A percentile compares a stretch with the other conserved stretches of the same genome.
Evolutionary conservation across 2,113 vertebrate genomes (phyloP).

Genomic region (Delphinus delphis): DNA sequence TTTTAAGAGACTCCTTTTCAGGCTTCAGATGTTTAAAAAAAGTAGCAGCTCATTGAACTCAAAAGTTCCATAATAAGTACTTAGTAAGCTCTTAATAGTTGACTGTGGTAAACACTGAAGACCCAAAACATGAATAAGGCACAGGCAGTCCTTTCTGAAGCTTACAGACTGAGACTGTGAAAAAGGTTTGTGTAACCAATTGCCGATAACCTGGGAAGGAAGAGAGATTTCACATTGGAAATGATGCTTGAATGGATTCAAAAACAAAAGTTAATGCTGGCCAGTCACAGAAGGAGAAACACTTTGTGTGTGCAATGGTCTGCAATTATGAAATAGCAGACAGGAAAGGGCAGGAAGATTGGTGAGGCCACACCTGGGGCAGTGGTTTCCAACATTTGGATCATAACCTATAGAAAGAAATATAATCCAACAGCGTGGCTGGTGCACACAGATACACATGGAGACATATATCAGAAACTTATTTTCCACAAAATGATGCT

Average conservation of each 20-base stretch:
- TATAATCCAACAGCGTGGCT: not conserved
- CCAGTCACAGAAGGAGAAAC: not conserved
- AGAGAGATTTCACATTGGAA: not conserved
- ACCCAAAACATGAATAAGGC: not conserved
- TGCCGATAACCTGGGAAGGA: not conserved
- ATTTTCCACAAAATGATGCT: not conserved
- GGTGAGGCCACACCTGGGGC: not conserved
- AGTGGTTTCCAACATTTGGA: not conserved
- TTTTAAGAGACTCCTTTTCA: conserved; percentile 47
- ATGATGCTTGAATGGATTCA: not conserved
- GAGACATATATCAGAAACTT: not conserved
- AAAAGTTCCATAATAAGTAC: not conserved
- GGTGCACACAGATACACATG: not conserved
- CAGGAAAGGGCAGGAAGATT: not conserved
- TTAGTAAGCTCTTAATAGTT: not conserved
- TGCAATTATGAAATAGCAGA: not conserved
- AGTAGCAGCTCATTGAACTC: not conserved
- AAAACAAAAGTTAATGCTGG: not conserved
- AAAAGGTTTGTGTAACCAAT: not conserved
- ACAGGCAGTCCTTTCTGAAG: not conserved
- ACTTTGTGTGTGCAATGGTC: not conserved
- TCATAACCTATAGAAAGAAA: not conserved
- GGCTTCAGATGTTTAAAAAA: not conserved
- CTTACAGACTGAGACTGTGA: not conserved
- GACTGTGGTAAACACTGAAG: not conserved